phyloP scores from a whole-genome alignment of 2,797 vertebrate species.

The Melanotaenia pygmaea region DNA sequence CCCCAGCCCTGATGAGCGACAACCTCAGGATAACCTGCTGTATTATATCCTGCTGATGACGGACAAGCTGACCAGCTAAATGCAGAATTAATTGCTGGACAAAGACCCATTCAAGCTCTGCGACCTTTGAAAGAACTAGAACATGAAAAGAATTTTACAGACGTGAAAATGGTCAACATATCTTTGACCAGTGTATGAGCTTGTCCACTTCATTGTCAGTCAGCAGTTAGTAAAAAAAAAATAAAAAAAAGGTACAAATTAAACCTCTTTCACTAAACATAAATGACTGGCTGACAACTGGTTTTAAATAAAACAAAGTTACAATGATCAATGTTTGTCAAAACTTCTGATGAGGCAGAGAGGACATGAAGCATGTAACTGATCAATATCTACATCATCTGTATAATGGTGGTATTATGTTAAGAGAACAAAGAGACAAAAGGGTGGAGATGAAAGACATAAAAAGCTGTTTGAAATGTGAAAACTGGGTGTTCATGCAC shows the following conservation, averaged over 20 bases:
- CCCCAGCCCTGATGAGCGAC: neutral
- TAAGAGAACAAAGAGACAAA: constrained; percentile 1
- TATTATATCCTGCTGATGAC: constrained; percentile 33
- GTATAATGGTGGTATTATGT: neutral
- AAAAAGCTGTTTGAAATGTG: constrained; percentile 29
- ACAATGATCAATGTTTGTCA: neutral
- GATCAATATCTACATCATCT: neutral
- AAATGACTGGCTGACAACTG: neutral
- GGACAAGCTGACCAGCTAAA: constrained; percentile 26
- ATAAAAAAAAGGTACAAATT: too few relatives aligned
- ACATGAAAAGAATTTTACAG: neutral
- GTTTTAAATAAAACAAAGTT: constrained; percentile 6
- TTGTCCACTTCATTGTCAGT: too few relatives aligned
- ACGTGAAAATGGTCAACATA: neutral
- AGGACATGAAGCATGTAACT: neutral
- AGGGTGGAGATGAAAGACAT: constrained; percentile 10
- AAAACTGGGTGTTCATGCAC: constrained; percentile 9
- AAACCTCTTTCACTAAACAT: neutral
- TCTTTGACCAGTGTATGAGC: too few relatives aligned
- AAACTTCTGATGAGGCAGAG: neutral
- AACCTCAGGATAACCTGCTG: constrained; percentile 25
- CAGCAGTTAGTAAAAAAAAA: too few relatives aligned
- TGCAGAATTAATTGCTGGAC: constrained; percentile 36
- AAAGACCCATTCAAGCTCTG: constrained; percentile 15
- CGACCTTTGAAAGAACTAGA: constrained; percentile 5